Base-by-base conservation (phyloP, 2,888 invertebrate species). In the Microplitis deprimator region DNA sequence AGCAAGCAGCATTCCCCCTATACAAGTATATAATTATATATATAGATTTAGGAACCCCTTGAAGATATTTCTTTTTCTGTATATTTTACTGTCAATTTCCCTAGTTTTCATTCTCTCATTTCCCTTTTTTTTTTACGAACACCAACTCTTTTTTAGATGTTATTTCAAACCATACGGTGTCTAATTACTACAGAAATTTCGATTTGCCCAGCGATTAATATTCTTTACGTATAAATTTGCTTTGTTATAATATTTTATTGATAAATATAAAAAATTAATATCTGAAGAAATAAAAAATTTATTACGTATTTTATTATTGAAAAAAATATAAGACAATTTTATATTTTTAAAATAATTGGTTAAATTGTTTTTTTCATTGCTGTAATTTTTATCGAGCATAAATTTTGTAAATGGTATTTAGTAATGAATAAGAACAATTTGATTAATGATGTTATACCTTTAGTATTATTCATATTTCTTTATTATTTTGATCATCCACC, bases 41-140 rank as follows among this genome's bases (percentile, higher is more conserved):
- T 29, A 29, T 29, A 29, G 29, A 29, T 29, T 29, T 29, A 3
- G 29, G 29, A 59, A 73, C 70, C 65, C 65, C 69, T 17, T 39
- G 39, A 10, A 39, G 38, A 62, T n/a, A 62, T 60, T 61, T 20
- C 60, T 60, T 38, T 38, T 6, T 70, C 39, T 41, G 39, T 71
- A 38, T 59, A n/a, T 71, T 59, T n/a, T 38, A 73, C 64, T 75
- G 69, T 79, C 82, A 82, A 83, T 85, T 85, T 85, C 84, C 83
- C 84, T 76, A 70, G 78, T 78, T 70, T 86, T 89, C 6, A 13
- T 50, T 88, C 85, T 85, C 86, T 83, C 83, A 84, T 86, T 88
- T 89, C 81, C 87, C 85, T 86, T 86, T 87, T 87, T 88, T 88
- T 89, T 88, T 83, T 82, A 84, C 84, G 89, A 88, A 88, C 86